Evolutionary conservation across 2,888 invertebrate species (phyloP), one percentile per base, ranked within the genome.

Genomic region (Branchellion lobata): DNA sequence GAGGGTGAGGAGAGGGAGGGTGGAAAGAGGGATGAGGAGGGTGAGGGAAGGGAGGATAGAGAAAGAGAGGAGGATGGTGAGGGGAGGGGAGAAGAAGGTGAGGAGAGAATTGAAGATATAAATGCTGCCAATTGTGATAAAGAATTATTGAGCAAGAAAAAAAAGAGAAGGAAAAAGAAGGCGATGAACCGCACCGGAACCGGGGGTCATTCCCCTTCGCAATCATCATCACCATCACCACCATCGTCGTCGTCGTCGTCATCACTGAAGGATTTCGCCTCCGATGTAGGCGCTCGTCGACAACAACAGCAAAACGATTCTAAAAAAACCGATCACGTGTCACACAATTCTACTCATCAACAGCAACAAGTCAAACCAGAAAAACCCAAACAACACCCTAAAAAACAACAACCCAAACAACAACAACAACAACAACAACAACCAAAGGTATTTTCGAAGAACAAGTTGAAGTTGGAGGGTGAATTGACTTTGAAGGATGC

Each of bases 401-500:
- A 14, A 40, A 40, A 40, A 40, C 40, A 40, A 5, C 29, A 29
- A 11, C 14, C 51, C 24, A 47, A 40, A 29, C 29, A 27, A 31
- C 36, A 40, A 51, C 75, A 40, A 40, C 75, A 75, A 51, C 75
- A 75, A 33, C 65, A n/a, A 21, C 65, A 65, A 65, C n/a, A 65
- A 8, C n/a, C 3, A 27, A 3, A 65, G n/a, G n/a, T 5, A 24
- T 3, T 3, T 3, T n/a, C 24, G 61, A 18, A 57, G 21, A 57
- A 57, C n/a, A 69, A 34, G 69, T 33, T 77, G 77, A 77, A 65
- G 53, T 29, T 65, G 34, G 65, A 77, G n/a, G 77, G 77, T 8
- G 77, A 77, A 33, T n/a, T 77, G 77, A 36, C 36, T 21, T 29
- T 77, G 61, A 21, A 65, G 65, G 77, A 77, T 34, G 77, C 77